Percentiles rank a stretch among this genome's conserved stretches.
Conservation (phyloP, 1,140 invertebrate genomes). For the Phenacoccus solenopsis region DNA sequence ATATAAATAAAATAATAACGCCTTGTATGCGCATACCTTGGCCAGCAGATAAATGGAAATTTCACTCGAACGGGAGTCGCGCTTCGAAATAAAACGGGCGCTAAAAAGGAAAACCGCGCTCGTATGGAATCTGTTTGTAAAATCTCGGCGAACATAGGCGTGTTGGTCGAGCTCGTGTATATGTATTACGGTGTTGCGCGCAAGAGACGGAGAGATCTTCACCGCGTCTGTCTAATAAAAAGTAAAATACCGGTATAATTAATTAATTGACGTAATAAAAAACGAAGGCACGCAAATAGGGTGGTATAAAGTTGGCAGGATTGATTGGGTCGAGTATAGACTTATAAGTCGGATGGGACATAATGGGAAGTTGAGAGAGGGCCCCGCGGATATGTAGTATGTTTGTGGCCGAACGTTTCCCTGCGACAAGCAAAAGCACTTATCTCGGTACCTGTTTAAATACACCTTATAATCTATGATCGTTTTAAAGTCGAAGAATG, state of each 20-base stretch:
- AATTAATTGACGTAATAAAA: constrained; percentile 17
- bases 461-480: constrained; percentile 18
- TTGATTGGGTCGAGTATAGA: neutral
- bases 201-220: neutral
- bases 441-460: constrained; percentile 16
- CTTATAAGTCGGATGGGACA: constrained; percentile 8
- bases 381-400: constrained; percentile 14
- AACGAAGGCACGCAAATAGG: constrained; percentile 15
- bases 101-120: neutral
- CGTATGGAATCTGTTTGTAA: neutral
- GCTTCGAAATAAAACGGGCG: neutral
- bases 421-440: constrained; percentile 17
- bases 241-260: constrained; percentile 18
- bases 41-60: neutral
- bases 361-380: constrained; percentile 14
- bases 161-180: no score
- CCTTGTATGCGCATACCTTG: no score
- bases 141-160: no score
- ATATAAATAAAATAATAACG: no score
- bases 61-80: neutral
- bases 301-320: constrained; percentile 16
- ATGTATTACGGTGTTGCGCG: no score
- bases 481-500: constrained; percentile 16
- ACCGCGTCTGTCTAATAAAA: constrained; percentile 12
- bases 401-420: constrained; percentile 12